Base-by-base conservation (phyloP, 2,113 vertebrate genomes). In the Ondatra zibethicus region DNA sequence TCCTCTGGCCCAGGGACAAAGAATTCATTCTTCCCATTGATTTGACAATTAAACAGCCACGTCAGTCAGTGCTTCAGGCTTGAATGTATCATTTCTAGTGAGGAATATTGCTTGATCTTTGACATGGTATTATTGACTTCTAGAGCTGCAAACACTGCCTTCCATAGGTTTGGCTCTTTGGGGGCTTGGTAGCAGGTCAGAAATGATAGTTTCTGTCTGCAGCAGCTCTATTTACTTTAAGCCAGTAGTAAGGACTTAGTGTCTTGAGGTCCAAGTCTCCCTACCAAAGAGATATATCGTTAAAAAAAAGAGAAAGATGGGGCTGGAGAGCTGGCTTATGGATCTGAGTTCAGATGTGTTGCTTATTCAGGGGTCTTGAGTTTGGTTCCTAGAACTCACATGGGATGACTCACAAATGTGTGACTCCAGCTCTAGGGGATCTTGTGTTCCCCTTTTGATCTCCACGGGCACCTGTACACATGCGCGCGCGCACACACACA, bases 11-110 rank as follows among this genome's bases (percentile, higher is more conserved):
- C 47, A 10, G 39, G 0, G 3, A 80, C 89, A 81, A 55, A 61
- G 88, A 85, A 58, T 89, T 65, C 91, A 50, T 81, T 90, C 33
- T 88, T 61, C n/a, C 50, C 27, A 88, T 72, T 66, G 88, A 88
- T 72, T 78, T 89, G 72, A 45, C 52, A 88, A 3, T 82, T 58
- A 85, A 61, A 72, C 7, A 75, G 36, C 36, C 16, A 1, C 5
- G 29, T 73, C 21, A 68, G 8, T 65, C 47, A 76, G 8, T 61
- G 52, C 75, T 73, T 23, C 25, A 77, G 76, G 14, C 39, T 65
- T 5, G 25, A 80, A 29, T 68, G 9, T 17, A 19, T 81, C 52
- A 21, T 93, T 96, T 91, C 75, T 73, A 42, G 55, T n/a, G 70
- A 66, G 88, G 31, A 47, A 47, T 19, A 78, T 58, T 78, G 52